Percentiles rank a stretch among this genome's conserved stretches.
Evolutionary conservation across 2,888 invertebrate genomes (phyloP).

Genomic region (Pterobdella sp.): DNA sequence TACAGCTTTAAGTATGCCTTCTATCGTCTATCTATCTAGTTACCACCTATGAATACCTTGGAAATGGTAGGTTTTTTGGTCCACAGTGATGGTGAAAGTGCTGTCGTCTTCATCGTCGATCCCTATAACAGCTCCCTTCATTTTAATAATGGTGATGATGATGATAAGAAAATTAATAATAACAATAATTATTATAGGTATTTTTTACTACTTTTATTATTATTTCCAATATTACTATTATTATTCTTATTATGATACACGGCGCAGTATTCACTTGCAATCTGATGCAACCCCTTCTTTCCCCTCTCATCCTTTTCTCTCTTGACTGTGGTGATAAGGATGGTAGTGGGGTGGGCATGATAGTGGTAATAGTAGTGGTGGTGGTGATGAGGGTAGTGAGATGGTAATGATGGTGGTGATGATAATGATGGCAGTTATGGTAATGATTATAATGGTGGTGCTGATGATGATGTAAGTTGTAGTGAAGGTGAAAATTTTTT

Average conservation of each 20-base stretch:
- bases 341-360: background rate
- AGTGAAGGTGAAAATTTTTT: too few relatives aligned
- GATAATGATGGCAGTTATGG: background rate
- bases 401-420: background rate
- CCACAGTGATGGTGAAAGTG: slow-evolving; percentile 93
- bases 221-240: background rate
- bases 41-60: too few relatives aligned
- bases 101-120: slow-evolving; percentile 95
- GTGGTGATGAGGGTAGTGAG: background rate
- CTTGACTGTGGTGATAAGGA: slow-evolving; percentile 65
- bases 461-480: too few relatives aligned
- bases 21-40: too few relatives aligned
- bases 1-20: too few relatives aligned
- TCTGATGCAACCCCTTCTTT: slow-evolving; percentile 90
- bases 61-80: slow-evolving; percentile 97
- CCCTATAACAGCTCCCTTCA: slow-evolving; percentile 82
- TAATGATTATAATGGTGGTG: too few relatives aligned
- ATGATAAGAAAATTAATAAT: background rate
- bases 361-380: background rate
- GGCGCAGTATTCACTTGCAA: slow-evolving; percentile 67
- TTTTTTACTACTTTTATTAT: background rate
- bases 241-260: background rate
- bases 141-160: background rate
- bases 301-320: slow-evolving; percentile 96
- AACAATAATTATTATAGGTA: background rate